Evolutionary conservation across 2,113 vertebrate species (phyloP).

Genomic region (Marmota flaviventris): DNA sequence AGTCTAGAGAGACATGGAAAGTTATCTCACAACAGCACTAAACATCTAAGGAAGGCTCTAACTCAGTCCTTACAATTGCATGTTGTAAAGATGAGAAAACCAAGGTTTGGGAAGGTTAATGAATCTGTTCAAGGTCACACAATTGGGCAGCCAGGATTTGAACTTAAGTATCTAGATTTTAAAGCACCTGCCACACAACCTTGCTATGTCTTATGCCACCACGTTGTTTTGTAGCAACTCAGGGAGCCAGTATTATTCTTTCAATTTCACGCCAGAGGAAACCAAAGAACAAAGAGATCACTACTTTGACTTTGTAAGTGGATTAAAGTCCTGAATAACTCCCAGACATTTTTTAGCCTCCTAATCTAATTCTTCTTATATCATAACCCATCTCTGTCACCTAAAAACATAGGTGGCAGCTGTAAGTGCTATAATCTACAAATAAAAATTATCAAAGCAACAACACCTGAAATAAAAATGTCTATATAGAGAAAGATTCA

Average conservation of each 20-base stretch:
- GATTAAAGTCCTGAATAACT: neutral
- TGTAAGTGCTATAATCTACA: neutral
- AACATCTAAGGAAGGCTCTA: neutral
- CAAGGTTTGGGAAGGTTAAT: neutral
- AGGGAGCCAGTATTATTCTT: neutral
- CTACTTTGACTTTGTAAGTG: neutral
- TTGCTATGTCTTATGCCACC: neutral
- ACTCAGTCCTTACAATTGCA: neutral
- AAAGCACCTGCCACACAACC: no score
- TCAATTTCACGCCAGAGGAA: neutral
- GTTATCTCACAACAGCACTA: neutral
- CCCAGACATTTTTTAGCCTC: neutral
- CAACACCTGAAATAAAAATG: neutral
- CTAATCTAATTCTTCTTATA: neutral
- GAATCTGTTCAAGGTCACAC: neutral
- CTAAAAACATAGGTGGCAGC: neutral
- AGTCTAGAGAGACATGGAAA: neutral
- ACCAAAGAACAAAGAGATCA: neutral
- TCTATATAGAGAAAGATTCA: neutral
- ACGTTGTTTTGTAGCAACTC: neutral
- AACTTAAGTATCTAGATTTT: neutral
- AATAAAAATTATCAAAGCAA: neutral
- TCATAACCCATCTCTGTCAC: neutral
- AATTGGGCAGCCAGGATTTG: neutral
- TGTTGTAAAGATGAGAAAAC: neutral